phyloP scores from a whole-genome alignment of 2,113 vertebrate species.

The Anas platyrhynchos region DNA sequence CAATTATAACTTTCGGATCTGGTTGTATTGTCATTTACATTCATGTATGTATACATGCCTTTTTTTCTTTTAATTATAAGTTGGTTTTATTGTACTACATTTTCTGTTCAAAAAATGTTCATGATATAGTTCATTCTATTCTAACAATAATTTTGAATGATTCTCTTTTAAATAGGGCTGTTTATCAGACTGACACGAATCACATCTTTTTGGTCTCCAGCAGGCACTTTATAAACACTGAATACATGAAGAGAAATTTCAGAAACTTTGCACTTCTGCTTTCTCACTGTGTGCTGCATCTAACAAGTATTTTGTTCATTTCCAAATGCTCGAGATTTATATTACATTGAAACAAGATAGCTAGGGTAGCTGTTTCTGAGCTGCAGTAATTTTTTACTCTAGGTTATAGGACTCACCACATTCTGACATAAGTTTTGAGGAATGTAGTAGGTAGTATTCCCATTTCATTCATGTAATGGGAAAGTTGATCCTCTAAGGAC shows the following conservation, averaged over 20 bases:
- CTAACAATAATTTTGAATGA: neutral
- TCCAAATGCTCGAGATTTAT: neutral
- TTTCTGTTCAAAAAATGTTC: neutral
- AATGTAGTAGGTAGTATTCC: constrained; percentile 56
- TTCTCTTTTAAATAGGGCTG: neutral
- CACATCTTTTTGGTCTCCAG: neutral
- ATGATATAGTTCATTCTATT: neutral
- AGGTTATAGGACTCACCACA: neutral
- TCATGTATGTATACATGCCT: neutral
- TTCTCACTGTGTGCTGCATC: neutral
- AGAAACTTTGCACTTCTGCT: neutral
- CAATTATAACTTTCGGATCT: neutral
- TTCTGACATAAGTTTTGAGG: constrained; percentile 1
- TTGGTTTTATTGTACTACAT: neutral
- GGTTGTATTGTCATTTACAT: neutral
- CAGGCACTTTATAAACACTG: neutral
- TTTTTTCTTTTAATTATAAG: neutral
- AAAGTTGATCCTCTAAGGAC: constrained; percentile 74
- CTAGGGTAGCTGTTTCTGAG: constrained; percentile 14
- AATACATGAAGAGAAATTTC: neutral
- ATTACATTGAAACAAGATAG: neutral
- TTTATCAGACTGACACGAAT: neutral
- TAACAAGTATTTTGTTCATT: neutral
- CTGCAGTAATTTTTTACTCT: neutral
- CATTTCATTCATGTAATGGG: constrained; percentile 71